Conservation (phyloP, 2,888 invertebrate genomes). For the Aspidapion aeneum region DNA sequence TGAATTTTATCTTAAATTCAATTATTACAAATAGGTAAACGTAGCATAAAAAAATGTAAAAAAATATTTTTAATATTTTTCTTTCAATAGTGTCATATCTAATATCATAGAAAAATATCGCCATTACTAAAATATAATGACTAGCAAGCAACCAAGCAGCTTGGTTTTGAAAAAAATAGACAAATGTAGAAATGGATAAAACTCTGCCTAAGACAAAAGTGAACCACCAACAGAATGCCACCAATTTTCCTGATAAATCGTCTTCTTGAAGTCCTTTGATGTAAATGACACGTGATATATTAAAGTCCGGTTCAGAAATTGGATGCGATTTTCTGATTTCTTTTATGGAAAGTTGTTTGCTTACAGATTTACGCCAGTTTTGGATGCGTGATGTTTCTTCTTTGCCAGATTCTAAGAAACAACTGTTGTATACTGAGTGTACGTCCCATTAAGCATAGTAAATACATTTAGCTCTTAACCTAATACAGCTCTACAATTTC, state of each 20-base stretch:
- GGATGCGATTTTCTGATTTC: slow-evolving; percentile 15
- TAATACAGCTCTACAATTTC: too few relatives aligned
- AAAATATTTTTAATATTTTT: slow-evolving; percentile 45
- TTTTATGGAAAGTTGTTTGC: not conserved
- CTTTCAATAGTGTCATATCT: slow-evolving; percentile 51
- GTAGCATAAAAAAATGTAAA: slow-evolving; percentile 68
- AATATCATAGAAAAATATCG: slow-evolving; percentile 62
- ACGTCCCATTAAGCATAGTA: too few relatives aligned
- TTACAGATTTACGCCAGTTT: slow-evolving; percentile 7
- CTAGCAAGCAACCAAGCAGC: slow-evolving; percentile 57
- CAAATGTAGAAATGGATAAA: slow-evolving; percentile 66
- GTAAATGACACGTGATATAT: slow-evolving; percentile 46
- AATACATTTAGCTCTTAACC: too few relatives aligned
- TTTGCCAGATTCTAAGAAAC: too few relatives aligned
- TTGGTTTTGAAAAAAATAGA: slow-evolving; percentile 61
- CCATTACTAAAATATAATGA: slow-evolving; percentile 65
- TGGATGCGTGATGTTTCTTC: not conserved
- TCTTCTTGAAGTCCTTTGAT: slow-evolving; percentile 69
- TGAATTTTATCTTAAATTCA: slow-evolving; percentile 76
- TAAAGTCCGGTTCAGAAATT: slow-evolving; percentile 33
- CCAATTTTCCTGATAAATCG: slow-evolving; percentile 64
- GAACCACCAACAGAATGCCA: slow-evolving; percentile 76
- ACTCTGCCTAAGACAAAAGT: slow-evolving; percentile 69
- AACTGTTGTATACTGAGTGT: too few relatives aligned
- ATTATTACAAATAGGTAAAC: slow-evolving; percentile 73